A percentile compares a stretch with the other conserved stretches of the same genome.
Evolutionary conservation across 2,113 vertebrate genomes (phyloP).

Genomic region (Trochalopteron elliotii): DNA sequence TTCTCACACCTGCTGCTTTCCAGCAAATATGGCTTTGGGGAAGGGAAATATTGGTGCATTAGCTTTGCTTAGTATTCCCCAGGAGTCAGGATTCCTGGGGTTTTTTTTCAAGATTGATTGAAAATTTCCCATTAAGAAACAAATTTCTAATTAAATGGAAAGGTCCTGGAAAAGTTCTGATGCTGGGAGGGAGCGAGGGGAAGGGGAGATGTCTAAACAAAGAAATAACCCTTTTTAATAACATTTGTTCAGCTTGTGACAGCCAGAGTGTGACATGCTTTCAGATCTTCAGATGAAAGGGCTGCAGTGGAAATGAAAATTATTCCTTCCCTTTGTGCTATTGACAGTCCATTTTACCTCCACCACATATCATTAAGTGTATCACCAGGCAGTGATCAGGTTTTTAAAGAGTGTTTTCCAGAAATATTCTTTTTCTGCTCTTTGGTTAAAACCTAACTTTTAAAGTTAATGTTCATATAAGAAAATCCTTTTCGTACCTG

Average conservation of each 20-base stretch:
- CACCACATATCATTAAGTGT: background rate
- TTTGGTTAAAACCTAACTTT: background rate
- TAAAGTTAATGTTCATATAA: background rate
- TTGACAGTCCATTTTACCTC: background rate
- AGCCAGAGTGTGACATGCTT: background rate
- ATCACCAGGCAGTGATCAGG: background rate
- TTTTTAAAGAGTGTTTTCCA: background rate
- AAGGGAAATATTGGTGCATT: slow-evolving; percentile 5
- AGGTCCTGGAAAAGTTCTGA: background rate
- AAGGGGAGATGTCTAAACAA: background rate
- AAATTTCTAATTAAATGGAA: slow-evolving; percentile 1
- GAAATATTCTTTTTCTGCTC: background rate
- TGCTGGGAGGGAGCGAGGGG: rapidly evolving
- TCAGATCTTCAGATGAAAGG: background rate
- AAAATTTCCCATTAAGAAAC: slow-evolving; percentile 3
- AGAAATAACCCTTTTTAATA: background rate
- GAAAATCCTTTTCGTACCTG: background rate
- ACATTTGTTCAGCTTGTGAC: background rate
- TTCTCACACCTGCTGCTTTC: slow-evolving; percentile 40
- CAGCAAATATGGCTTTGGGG: background rate
- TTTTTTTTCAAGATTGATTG: background rate
- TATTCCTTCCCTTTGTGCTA: background rate
- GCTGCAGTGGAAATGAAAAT: background rate
- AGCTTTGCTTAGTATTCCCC: background rate
- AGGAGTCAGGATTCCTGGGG: background rate